Percentiles rank a stretch among this genome's conserved stretches.
Conservation (phyloP, 1,140 invertebrate genomes). For the Anadara kagoshimensis region DNA sequence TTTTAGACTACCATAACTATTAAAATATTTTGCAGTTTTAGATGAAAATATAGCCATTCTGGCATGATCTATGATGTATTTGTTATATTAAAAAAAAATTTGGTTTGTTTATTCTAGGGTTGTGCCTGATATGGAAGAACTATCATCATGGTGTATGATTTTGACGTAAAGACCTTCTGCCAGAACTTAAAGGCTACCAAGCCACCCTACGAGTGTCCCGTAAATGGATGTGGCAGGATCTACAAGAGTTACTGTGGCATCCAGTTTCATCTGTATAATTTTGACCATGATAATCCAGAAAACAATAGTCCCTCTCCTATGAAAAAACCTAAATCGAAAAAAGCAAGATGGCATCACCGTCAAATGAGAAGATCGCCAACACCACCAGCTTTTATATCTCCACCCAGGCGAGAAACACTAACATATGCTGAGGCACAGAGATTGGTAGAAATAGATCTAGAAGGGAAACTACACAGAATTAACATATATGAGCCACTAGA, state of each 20-base stretch:
- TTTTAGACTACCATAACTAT: too few species aligned
- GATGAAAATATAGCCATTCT: too few species aligned
- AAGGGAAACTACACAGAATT: slow-evolving; percentile 78
- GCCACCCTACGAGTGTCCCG: slow-evolving; percentile 89
- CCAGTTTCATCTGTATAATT: slow-evolving; percentile 89
- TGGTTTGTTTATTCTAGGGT: slow-evolving; percentile 1
- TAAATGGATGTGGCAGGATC: slow-evolving; percentile 86
- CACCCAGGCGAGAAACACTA: slow-evolving; percentile 72
- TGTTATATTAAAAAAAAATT: not conserved
- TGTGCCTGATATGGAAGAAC: slow-evolving; percentile 20
- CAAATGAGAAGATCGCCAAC: slow-evolving; percentile 68
- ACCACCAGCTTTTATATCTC: slow-evolving; percentile 69
- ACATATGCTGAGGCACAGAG: slow-evolving; percentile 87
- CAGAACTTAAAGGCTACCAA: slow-evolving; percentile 86
- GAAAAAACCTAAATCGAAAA: slow-evolving; percentile 59
- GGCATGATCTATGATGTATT: too few species aligned
- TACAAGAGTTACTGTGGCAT: slow-evolving; percentile 90
- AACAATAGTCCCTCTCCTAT: slow-evolving; percentile 55
- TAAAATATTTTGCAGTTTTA: too few species aligned
- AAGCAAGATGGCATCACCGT: slow-evolving; percentile 62
- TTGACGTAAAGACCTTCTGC: slow-evolving; percentile 89
- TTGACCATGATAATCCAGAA: slow-evolving; percentile 82
- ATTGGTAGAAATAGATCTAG: slow-evolving; percentile 88
- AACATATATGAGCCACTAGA: slow-evolving; percentile 76
- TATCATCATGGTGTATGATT: slow-evolving; percentile 82